phyloP scores from a whole-genome alignment of 64 coral and sea anemone genomes.

The Montipora foliosa region DNA sequence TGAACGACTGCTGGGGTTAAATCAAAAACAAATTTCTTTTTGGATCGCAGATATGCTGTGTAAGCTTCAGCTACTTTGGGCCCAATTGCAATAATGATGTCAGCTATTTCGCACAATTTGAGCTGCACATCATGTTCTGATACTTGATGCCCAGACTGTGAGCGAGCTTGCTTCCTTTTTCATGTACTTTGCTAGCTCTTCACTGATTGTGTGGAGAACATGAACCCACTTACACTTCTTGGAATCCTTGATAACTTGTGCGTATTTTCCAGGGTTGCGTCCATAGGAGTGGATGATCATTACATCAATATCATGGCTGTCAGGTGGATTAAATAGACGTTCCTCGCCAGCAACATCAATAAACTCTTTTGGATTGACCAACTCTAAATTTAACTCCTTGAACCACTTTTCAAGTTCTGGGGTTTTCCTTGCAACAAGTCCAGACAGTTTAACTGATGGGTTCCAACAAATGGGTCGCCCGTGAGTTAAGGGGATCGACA shows the following conservation, averaged over 20 bases:
- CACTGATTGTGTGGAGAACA: too few relatives aligned
- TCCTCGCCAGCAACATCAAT: not conserved
- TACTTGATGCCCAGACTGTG: too few relatives aligned
- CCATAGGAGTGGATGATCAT: conserved; percentile 21
- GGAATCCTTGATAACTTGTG: too few relatives aligned
- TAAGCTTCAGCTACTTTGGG: conserved; percentile 27
- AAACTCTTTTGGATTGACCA: not conserved
- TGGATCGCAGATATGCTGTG: not conserved
- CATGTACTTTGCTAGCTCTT: too few relatives aligned
- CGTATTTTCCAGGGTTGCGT: not conserved
- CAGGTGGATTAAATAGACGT: not conserved
- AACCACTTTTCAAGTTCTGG: not conserved
- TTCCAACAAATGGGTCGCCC: too few relatives aligned
- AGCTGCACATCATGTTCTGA: too few relatives aligned
- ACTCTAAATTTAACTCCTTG: conserved; percentile 13
- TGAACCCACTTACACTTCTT: too few relatives aligned
- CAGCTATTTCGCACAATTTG: not conserved
- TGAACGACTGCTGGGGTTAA: conserved; percentile 2
- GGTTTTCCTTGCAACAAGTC: conserved; percentile 10
- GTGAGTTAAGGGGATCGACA: too few relatives aligned
- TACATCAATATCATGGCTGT: not conserved
- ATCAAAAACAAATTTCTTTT: not conserved
- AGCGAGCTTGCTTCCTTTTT: too few relatives aligned
- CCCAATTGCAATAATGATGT: conserved; percentile 29
- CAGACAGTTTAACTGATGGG: conserved; percentile 22